These are phyloP conservation scores for Ianthella basta DNA, from an alignment of 37 sponge, comb jelly and placozoan genomes.

Conservation along the genomic window DNA sequence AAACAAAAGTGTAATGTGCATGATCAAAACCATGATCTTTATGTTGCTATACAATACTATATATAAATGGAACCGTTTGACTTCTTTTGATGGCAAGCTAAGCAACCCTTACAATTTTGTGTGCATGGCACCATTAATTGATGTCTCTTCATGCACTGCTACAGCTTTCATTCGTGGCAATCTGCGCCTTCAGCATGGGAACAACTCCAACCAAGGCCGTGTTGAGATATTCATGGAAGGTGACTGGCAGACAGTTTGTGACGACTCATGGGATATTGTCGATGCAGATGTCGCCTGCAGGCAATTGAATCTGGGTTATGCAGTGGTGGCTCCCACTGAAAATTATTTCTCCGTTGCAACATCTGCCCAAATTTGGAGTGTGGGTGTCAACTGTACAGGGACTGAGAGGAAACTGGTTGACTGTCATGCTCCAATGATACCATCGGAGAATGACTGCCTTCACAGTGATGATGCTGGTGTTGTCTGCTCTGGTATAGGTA, in stretches of 20 bases:
- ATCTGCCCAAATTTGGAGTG: background rate
- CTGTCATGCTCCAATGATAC: background rate
- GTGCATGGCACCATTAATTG: too few species aligned
- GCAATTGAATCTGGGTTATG: background rate
- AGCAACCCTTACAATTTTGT: too few species aligned
- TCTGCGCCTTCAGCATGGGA: background rate
- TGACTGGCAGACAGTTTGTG: background rate
- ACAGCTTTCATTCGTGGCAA: background rate
- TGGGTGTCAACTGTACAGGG: slow-evolving; percentile 38
- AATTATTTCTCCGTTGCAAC: background rate
- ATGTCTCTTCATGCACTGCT: too few species aligned
- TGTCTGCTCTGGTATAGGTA: background rate
- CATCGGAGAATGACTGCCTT: background rate
- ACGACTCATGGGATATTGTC: background rate
- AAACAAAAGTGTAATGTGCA: too few species aligned
- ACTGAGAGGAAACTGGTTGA: slow-evolving; percentile 22
- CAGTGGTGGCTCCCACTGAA: background rate
- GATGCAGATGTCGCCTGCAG: background rate
- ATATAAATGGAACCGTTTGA: too few species aligned
- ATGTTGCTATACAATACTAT: too few species aligned
- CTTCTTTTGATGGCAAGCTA: too few species aligned
- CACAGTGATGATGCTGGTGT: background rate
- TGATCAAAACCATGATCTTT: too few species aligned
- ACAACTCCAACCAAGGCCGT: background rate
- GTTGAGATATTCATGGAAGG: background rate